phyloP scores from a whole-genome alignment of 2,888 invertebrate species.

The Hetaerina titia region DNA sequence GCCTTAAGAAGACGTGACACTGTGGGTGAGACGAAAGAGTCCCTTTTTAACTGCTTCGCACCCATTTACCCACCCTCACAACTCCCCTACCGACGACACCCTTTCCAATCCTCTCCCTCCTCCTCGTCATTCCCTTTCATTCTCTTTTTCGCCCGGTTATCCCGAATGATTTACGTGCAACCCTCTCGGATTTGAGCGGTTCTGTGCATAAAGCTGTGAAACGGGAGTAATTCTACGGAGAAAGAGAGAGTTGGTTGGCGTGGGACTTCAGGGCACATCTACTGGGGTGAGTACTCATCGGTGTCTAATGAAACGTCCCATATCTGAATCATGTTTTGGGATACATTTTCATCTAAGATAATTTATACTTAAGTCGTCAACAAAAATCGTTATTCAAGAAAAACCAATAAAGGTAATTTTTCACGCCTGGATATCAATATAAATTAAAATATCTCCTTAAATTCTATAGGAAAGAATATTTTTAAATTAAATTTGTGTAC shows the following conservation, averaged over 20 bases:
- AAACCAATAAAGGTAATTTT: too few species aligned
- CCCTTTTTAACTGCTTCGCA: neutral
- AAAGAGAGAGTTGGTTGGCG: neutral
- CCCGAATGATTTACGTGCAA: slow-evolving; percentile 13
- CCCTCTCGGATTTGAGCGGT: neutral
- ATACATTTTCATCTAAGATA: neutral
- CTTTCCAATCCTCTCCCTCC: neutral
- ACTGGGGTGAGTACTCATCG: neutral
- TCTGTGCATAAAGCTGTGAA: neutral
- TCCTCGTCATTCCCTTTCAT: neutral
- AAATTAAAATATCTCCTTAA: too few species aligned
- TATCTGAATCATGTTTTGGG: neutral
- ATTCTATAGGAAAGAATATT: too few species aligned
- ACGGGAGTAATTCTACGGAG: neutral
- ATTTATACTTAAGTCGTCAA: neutral
- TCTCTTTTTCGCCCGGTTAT: neutral
- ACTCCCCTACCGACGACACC: neutral
- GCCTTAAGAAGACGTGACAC: slow-evolving; percentile 24
- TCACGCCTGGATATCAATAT: too few species aligned
- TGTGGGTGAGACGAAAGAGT: neutral
- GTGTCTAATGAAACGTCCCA: neutral
- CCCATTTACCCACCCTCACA: neutral
- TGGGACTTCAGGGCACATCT: neutral
- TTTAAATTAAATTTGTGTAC: too few species aligned
- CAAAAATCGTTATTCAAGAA: too few species aligned